These are phyloP conservation scores for Ormyrus labotus DNA, from an alignment of 2,888 invertebrate species.

Conservation along the genomic window DNA sequence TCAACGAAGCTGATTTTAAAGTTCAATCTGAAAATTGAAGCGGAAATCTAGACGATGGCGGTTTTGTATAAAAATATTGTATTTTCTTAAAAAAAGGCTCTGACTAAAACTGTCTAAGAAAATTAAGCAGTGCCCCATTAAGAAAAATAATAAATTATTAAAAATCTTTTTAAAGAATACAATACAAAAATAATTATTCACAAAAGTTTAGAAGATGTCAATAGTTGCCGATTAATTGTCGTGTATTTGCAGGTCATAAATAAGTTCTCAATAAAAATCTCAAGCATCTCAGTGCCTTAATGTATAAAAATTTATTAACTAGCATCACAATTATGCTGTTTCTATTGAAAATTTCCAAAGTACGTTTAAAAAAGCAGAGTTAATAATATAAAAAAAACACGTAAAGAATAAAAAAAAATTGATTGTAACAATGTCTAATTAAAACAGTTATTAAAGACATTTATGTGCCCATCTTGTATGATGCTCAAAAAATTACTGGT, in stretches of 20 bases:
- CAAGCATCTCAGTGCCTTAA: slow-evolving; percentile 68
- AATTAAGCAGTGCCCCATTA: too few relatives aligned
- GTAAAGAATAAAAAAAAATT: slow-evolving; percentile 59
- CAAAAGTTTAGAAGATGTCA: slow-evolving; percentile 22
- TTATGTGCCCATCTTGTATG: slow-evolving; percentile 23
- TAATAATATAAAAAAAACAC: slow-evolving; percentile 23
- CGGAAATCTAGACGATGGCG: too few relatives aligned
- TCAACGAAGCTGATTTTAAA: slow-evolving; percentile 54
- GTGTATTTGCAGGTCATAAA: slow-evolving; percentile 7
- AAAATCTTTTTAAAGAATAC: too few relatives aligned
- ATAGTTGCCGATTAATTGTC: not conserved
- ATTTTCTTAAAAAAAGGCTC: too few relatives aligned
- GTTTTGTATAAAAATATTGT: too few relatives aligned
- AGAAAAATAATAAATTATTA: too few relatives aligned
- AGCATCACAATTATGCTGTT: slow-evolving; percentile 15
- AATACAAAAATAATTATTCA: too few relatives aligned
- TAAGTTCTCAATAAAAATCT: slow-evolving; percentile 11
- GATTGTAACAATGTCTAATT: not conserved
- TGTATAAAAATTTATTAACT: slow-evolving; percentile 19
- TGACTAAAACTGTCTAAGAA: too few relatives aligned
- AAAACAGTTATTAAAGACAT: too few relatives aligned
- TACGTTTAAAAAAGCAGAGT: slow-evolving; percentile 57
- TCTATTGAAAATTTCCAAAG: slow-evolving; percentile 43
- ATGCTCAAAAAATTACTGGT: slow-evolving; percentile 67
- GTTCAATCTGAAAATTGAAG: slow-evolving; percentile 61